These are phyloP conservation scores for Cybosia mesomella DNA, from an alignment of 2,888 invertebrate genomes.

Conservation along the genomic window DNA sequence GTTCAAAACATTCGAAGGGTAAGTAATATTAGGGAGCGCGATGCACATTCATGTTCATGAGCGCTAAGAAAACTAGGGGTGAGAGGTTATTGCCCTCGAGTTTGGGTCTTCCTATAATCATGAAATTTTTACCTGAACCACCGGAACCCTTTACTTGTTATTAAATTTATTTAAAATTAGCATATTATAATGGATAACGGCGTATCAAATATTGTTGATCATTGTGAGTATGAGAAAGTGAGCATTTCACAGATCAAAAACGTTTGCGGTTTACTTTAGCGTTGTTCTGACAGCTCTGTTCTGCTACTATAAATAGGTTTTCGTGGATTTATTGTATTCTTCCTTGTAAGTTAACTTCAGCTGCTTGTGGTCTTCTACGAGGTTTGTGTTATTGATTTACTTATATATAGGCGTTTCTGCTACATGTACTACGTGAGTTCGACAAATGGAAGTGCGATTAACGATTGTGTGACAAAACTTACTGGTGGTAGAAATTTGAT, in stretches of 20 bases:
- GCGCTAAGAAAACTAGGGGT: constrained; percentile 77
- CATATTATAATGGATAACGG: neutral
- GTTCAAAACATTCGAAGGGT: constrained; percentile 56
- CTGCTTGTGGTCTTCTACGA: neutral
- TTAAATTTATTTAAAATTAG: constrained; percentile 43
- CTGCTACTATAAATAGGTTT: neutral
- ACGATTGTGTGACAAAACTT: too few species aligned
- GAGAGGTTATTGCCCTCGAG: constrained; percentile 74
- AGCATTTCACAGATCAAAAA: neutral
- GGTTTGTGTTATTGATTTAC: neutral
- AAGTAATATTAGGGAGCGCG: constrained; percentile 58
- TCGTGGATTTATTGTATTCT: neutral
- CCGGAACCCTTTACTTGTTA: constrained; percentile 43
- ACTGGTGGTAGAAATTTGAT: too few species aligned
- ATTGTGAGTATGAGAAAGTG: constrained; percentile 4
- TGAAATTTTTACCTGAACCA: constrained; percentile 57
- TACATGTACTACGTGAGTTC: too few species aligned
- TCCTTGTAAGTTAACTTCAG: neutral
- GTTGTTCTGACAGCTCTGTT: neutral
- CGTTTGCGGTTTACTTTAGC: constrained; percentile 1
- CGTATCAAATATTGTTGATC: neutral
- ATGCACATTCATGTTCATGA: constrained; percentile 57
- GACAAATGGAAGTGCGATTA: too few species aligned
- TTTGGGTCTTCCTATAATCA: constrained; percentile 66
- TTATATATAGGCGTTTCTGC: neutral